A percentile compares a stretch with the other conserved stretches of the same genome.
Evolutionary conservation across 35 echinoderm and acorn worm species (phyloP).

Genomic region (Heliocidaris tuberculata): DNA sequence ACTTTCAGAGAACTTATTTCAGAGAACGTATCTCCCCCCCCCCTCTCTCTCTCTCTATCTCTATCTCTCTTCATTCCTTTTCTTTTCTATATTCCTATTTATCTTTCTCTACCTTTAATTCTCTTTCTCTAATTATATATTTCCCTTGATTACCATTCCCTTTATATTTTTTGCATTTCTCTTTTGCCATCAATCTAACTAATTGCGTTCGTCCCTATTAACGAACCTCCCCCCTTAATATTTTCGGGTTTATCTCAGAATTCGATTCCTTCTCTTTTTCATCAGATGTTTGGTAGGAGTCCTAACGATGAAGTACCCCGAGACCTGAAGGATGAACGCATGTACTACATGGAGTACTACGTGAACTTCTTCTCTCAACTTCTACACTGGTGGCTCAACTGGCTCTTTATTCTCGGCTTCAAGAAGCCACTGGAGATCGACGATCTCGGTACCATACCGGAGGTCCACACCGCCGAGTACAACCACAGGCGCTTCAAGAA

Average conservation of each 20-base stretch:
- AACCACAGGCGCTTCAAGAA: constrained; percentile 52
- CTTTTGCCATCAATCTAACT: not conserved
- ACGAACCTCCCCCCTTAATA: too few species aligned
- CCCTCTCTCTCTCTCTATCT: too few species aligned
- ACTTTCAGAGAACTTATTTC: too few species aligned
- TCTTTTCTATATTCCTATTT: not conserved
- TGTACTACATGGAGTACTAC: constrained; percentile 75
- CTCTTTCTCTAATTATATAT: not conserved
- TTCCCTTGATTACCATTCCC: not conserved
- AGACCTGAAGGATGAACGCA: constrained; percentile 64
- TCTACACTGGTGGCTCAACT: constrained; percentile 85
- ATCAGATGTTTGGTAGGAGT: not conserved
- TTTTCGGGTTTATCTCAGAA: too few species aligned
- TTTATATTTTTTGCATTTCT: not conserved
- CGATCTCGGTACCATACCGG: constrained; percentile 74
- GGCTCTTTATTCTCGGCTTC: constrained; percentile 78
- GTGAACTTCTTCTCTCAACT: constrained; percentile 67
- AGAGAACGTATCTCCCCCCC: not conserved
- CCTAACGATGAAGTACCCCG: not conserved
- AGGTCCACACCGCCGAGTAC: constrained; percentile 65
- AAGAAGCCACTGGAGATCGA: constrained; percentile 70
- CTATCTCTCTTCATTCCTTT: not conserved
- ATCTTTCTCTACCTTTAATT: not conserved
- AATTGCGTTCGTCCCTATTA: too few species aligned
- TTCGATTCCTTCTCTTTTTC: not conserved